Evolutionary conservation across 2,113 vertebrate genomes (phyloP), one percentile per base, ranked within the genome.

Genomic region (Conger conger): DNA sequence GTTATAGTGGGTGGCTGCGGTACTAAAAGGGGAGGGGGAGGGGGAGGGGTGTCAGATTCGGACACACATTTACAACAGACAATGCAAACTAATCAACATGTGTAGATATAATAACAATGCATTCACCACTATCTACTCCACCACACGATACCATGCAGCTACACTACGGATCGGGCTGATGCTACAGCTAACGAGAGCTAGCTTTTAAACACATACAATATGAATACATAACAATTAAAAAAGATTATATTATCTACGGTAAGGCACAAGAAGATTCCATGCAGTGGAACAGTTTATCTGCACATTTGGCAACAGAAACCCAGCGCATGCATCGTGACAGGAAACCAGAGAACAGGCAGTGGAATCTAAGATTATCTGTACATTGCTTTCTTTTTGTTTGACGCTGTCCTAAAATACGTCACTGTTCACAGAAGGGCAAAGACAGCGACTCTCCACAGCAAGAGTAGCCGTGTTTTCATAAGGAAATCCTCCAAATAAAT

Each of bases 1-100:
- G 93, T 99, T 93, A 99, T 99, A 79, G 98, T 98, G 87, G 98
- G 98, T 82, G 98, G 98, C 86, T 99, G 98, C 0, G 94, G 95
- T 93, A 99, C 98, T 99, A 50, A 50, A 50, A 13, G 45, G 15
- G 45, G 93, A 78, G 92, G 50, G 93, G 23, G 45, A 87, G 40
- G 33, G 40, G 36, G 33, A 16, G 30, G 35, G 23, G 33, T 30
- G 30, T 33, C 11, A 60, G 20, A 33, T 68, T 63, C 15, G n/a
- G 15, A 57, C 54, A n/a, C 35, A 60, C 4, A 30, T 53, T 17
- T 20, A 54, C 83, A 27, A 73, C 18, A 57, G 33, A 76, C 82
- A 50, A 80, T 87, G 76, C 76, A 86, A 35, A 42, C 23, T 36
- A 53, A 42, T 36, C 18, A 20, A 73, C 35, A 8, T n/a, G n/a